Evolutionary conservation across 92 coral and sea anemone species (phyloP), one percentile per base, ranked within the genome.

Genomic region (Epizoanthus fatuus): DNA sequence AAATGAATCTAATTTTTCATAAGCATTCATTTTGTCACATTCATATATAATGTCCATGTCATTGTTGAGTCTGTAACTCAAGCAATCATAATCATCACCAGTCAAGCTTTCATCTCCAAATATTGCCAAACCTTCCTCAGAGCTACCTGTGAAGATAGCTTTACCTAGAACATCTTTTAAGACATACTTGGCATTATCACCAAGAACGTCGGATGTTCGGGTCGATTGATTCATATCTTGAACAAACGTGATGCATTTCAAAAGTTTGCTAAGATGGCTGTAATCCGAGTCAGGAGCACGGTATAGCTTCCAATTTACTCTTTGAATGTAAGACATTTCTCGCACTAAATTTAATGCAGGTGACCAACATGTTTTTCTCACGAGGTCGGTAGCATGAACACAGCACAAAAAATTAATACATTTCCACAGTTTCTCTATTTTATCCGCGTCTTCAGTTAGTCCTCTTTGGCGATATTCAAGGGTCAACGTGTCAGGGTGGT

Each of bases 121-220:
- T 75, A 32, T 37, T 6, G 80, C 66, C 49, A 75, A 73, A 25
- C 79, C 79, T 73, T 73, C 79, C n/a, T 73, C 79, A 0, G 79
- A 73, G 22, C 79, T 73, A 8, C 80, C 80, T 8, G 80, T 75
- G 44, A 75, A 75, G 42, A 56, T 75, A 5, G 80, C 65, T 4
- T 35, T 75, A 13, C 80, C 80, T 15, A 75, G 53, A 38, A 37
- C 10, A 6, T 75, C 67, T 56, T 55, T 75, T 4, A 56, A 9
- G n/a, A 75, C 44, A n/a, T 55, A 75, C 32, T 7, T 56, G 5
- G 67, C 65, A 16, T 56, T n/a, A 10, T 75, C 67, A 75, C 65
- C 65, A 14, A 75, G 80, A 75, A 75, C 47, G 7, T 75, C 80
- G 39, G 80, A 75, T 12, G 15, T n/a, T 54, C 66, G 25, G 17